Percentiles rank a stretch among this genome's conserved stretches.
Evolutionary conservation across 1,140 invertebrate species (phyloP).

Genomic region (Bombus waltoni): DNA sequence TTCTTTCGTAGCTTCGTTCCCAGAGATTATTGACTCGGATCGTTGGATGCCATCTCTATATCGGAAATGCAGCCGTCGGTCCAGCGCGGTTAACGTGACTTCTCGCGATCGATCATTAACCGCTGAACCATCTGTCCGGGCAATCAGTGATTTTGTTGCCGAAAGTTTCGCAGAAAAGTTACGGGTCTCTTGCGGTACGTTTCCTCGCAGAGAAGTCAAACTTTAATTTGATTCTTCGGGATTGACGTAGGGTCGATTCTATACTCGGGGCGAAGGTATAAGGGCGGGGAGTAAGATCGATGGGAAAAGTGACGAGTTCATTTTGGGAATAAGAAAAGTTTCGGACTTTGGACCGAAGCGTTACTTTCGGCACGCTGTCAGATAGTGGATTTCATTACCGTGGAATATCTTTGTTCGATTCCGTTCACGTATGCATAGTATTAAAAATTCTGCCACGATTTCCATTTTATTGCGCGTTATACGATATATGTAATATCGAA

Average conservation of each 20-base stretch:
- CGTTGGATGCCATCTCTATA: not conserved
- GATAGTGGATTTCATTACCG: slow-evolving; percentile 62
- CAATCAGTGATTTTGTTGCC: slow-evolving; percentile 44
- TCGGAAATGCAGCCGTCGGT: not conserved
- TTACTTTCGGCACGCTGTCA: slow-evolving; percentile 39
- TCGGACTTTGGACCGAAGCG: not conserved
- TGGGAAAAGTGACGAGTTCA: slow-evolving; percentile 54
- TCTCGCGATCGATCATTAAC: slow-evolving; percentile 28
- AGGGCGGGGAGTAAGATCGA: slow-evolving; percentile 43
- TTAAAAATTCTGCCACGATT: not conserved
- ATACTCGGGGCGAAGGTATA: not conserved
- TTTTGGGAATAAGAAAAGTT: slow-evolving; percentile 68
- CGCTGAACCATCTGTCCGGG: not conserved
- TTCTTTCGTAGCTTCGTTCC: not conserved
- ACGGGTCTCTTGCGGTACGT: slow-evolving; percentile 19
- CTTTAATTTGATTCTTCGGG: slow-evolving; percentile 62
- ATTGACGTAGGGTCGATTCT: slow-evolving; percentile 38
- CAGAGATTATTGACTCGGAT: not conserved
- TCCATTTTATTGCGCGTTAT: slow-evolving; percentile 16
- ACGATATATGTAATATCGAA: too few relatives aligned
- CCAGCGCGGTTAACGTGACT: not conserved
- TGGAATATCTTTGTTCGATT: slow-evolving; percentile 33
- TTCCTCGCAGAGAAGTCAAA: slow-evolving; percentile 39
- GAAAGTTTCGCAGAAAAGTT: slow-evolving; percentile 36
- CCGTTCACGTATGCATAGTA: not conserved